Conservation (phyloP, 2,888 invertebrate species). For the Drosophila incognita region DNA sequence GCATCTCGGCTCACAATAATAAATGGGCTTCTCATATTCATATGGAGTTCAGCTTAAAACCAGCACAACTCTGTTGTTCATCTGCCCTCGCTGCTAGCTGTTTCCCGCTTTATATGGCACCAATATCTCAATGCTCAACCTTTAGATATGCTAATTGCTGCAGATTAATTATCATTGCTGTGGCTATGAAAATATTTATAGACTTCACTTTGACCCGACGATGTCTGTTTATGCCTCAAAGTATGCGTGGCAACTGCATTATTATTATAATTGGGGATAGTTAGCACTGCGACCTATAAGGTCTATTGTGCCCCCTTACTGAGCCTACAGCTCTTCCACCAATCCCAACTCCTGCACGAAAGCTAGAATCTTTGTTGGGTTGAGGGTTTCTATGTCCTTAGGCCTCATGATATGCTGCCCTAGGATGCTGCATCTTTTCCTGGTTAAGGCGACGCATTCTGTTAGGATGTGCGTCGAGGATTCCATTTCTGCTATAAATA, state of each 20-base stretch:
- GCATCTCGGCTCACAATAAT: conserved; percentile 43
- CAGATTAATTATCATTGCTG: conserved; percentile 23
- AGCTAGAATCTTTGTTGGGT: no score
- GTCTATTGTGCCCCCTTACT: no score
- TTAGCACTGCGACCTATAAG: no score
- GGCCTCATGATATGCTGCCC: no score
- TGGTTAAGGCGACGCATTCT: no score
- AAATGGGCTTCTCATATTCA: conserved; percentile 43
- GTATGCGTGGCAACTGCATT: not conserved
- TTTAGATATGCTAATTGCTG: conserved; percentile 35
- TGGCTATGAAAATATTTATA: conserved; percentile 11
- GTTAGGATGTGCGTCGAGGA: no score
- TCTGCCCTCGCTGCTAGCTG: not conserved
- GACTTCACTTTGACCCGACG: not conserved
- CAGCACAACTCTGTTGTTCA: conserved; percentile 14
- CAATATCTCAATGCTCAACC: conserved; percentile 24
- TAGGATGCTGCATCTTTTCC: no score
- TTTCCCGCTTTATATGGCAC: conserved; percentile 12
- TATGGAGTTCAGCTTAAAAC: conserved; percentile 16
- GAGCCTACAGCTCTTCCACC: no score
- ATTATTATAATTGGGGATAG: no score
- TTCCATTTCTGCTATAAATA: no score
- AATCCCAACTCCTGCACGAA: no score
- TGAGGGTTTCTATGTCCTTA: no score
- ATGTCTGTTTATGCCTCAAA: not conserved